phyloP scores from a whole-genome alignment of 1,140 invertebrate genomes.

The Arion vulgaris region DNA sequence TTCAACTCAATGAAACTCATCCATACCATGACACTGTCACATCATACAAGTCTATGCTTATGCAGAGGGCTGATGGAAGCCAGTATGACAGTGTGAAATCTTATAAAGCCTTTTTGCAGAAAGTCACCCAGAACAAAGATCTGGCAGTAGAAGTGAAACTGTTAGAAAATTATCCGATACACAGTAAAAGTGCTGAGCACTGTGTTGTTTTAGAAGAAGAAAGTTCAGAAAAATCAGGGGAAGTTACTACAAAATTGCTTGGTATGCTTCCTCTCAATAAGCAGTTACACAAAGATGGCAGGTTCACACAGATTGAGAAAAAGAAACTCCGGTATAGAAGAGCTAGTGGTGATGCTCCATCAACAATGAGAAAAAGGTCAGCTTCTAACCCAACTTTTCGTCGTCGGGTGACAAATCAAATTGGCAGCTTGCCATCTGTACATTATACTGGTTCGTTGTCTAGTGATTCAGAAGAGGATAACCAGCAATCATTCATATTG shows the following conservation, averaged over 20 bases:
- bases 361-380: slow-evolving; percentile 27
- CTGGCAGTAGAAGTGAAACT: slow-evolving; percentile 47
- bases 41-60: slow-evolving; percentile 43
- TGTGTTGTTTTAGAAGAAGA: slow-evolving; percentile 35
- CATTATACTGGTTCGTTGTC: not conserved
- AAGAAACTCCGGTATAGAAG: slow-evolving; percentile 19
- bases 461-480: slow-evolving; percentile 37
- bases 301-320: not conserved
- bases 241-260: slow-evolving; percentile 9
- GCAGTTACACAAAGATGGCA: not conserved
- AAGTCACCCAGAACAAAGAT: slow-evolving; percentile 42
- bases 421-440: slow-evolving; percentile 33
- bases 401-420: not conserved
- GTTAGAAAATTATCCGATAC: slow-evolving; percentile 38
- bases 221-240: slow-evolving; percentile 22
- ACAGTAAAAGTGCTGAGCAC: slow-evolving; percentile 38
- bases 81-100: slow-evolving; percentile 46
- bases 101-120: slow-evolving; percentile 46
- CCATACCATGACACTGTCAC: slow-evolving; percentile 46
- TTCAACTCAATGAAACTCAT: not conserved
- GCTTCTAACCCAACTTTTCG: slow-evolving; percentile 24
- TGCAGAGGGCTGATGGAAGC: slow-evolving; percentile 40
- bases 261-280: slow-evolving; percentile 14
- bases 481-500: slow-evolving; percentile 5
- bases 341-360: slow-evolving; percentile 4